phyloP scores from a whole-genome alignment of 2,797 vertebrate species.

The Danio albolineatus region DNA sequence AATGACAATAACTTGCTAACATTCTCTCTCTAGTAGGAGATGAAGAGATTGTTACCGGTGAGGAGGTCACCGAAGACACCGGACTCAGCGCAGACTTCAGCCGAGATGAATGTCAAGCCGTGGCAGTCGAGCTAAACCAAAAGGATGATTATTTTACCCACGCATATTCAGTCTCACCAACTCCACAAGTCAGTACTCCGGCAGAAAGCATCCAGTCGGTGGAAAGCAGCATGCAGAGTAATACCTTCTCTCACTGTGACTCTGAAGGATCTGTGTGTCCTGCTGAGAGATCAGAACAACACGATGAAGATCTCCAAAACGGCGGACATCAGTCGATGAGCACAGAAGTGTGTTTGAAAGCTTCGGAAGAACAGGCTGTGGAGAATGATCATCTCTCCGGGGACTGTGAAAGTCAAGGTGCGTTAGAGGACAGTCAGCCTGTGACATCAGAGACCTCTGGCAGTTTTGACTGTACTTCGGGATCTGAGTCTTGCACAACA shows the following conservation, averaged over 20 bases:
- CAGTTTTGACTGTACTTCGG: conserved; percentile 1
- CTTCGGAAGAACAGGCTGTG: conserved; percentile 24
- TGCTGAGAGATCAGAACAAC: conserved; percentile 31
- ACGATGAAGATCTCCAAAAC: conserved; percentile 18
- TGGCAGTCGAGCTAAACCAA: conserved; percentile 2
- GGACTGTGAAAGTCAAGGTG: conserved; percentile 45
- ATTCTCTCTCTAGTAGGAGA: conserved; percentile 46
- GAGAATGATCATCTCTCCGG: neutral
- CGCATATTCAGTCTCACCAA: conserved; percentile 2
- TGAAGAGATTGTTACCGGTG: conserved; percentile 57
- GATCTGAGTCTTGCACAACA: conserved; percentile 25
- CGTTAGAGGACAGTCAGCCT: conserved; percentile 3
- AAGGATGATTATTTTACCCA: neutral
- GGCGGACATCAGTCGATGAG: neutral
- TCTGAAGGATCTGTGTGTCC: conserved; percentile 4
- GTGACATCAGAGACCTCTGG: neutral
- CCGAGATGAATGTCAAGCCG: conserved; percentile 5
- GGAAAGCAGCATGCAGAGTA: neutral
- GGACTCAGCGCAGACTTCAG: conserved; percentile 41
- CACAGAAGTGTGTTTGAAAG: neutral
- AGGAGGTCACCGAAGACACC: conserved; percentile 60
- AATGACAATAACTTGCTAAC: neutral
- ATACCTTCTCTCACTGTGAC: neutral
- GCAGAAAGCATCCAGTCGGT: neutral
- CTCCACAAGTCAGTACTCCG: conserved; percentile 13